phyloP scores from a whole-genome alignment of 92 coral and sea anemone species.

The Pocillopora grandis region DNA sequence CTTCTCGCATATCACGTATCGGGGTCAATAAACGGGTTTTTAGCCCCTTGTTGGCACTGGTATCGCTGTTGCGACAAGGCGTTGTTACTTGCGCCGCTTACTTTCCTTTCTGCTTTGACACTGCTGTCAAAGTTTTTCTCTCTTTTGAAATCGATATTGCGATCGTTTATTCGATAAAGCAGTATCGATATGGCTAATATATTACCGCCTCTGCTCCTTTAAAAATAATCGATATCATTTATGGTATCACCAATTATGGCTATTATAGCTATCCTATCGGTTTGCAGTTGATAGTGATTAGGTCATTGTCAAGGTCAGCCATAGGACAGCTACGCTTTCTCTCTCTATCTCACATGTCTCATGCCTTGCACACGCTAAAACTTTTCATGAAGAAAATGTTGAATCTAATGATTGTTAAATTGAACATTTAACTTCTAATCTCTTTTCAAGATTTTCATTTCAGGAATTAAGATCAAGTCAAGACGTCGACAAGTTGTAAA shows the following conservation, averaged over 20 bases:
- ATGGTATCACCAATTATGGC: background rate
- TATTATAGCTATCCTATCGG: constrained; percentile 10
- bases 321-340: constrained; percentile 10
- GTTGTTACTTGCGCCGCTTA: background rate
- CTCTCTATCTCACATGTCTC: background rate
- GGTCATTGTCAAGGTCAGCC: constrained; percentile 11
- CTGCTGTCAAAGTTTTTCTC: background rate
- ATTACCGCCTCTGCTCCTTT: constrained; percentile 30
- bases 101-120: background rate
- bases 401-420: background rate
- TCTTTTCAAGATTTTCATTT: constrained; percentile 9
- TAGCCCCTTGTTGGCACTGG: background rate
- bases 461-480: constrained; percentile 23
- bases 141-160: constrained; percentile 18
- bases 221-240: background rate
- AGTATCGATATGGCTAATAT: constrained; percentile 25
- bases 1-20: background rate
- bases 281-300: background rate
- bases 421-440: background rate
- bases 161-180: constrained; percentile 21
- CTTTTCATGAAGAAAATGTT: background rate
- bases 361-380: constrained; percentile 18
- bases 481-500: background rate
- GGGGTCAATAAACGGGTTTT: background rate
- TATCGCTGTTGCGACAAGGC: background rate